These are phyloP conservation scores for Epinephelus cyanopodus DNA, from an alignment of 2,113 vertebrate species.

Conservation along the genomic window DNA sequence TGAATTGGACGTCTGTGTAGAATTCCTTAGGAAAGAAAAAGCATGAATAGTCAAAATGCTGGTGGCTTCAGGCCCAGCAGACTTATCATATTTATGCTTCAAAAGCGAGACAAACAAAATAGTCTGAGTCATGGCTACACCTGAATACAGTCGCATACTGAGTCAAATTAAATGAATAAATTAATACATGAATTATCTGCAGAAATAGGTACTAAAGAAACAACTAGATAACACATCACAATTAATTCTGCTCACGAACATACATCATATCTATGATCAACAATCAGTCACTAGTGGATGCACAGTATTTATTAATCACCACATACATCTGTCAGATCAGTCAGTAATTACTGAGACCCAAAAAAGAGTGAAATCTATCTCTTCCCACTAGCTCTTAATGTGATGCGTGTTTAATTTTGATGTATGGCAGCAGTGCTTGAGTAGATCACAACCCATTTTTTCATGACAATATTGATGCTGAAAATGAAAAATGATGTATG, in stretches of 20 bases:
- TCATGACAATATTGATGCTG: constrained; percentile 5
- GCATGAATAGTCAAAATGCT: no score
- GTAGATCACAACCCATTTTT: background rate
- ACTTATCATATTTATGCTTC: no score
- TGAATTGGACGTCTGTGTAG: no score
- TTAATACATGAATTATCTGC: background rate
- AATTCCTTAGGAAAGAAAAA: no score
- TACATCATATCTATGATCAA: background rate
- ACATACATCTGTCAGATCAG: constrained; percentile 6
- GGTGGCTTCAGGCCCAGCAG: no score
- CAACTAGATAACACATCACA: background rate
- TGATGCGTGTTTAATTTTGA: background rate
- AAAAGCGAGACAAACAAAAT: no score
- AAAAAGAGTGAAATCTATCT: background rate
- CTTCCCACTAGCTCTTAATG: background rate
- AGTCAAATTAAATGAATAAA: background rate
- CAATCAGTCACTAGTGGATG: background rate
- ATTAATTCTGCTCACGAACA: background rate
- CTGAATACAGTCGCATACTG: background rate
- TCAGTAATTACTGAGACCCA: background rate
- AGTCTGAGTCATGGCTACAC: no score
- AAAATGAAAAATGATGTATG: constrained; percentile 1
- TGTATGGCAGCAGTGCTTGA: constrained; percentile 1
- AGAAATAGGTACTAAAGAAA: background rate
- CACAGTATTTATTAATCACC: background rate